These are phyloP conservation scores for Pelmatolapia mariae DNA, from an alignment of 2,113 vertebrate genomes.

Conservation along the genomic window DNA sequence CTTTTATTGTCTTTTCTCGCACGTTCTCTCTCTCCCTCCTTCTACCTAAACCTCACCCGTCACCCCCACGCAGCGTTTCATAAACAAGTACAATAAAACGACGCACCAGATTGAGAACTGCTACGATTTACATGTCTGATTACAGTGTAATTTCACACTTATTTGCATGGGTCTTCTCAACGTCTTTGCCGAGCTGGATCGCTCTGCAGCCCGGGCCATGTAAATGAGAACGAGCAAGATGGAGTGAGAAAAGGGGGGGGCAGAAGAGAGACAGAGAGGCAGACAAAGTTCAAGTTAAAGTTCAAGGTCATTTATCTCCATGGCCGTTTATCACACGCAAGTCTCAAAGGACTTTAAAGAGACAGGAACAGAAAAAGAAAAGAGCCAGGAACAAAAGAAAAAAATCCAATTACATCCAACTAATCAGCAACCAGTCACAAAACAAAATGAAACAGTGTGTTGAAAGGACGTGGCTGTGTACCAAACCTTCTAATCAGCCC, in stretches of 20 bases:
- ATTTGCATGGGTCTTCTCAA: slow-evolving; percentile 64
- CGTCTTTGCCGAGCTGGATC: slow-evolving; percentile 45
- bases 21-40: not conserved
- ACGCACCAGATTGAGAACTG: slow-evolving; percentile 33
- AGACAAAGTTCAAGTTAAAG: slow-evolving; percentile 56
- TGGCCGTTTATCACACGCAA: not conserved
- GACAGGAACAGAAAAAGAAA: not conserved
- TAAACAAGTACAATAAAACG: slow-evolving; percentile 37
- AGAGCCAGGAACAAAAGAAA: not conserved
- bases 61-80: slow-evolving; percentile 23
- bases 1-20: slow-evolving; percentile 6
- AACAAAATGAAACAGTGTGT: slow-evolving; percentile 30
- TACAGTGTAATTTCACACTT: slow-evolving; percentile 67
- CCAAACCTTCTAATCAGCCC: slow-evolving; percentile 38
- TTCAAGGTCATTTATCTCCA: slow-evolving; percentile 51
- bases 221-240: slow-evolving; percentile 35
- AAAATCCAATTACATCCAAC: slow-evolving; percentile 50
- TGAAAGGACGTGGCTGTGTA: slow-evolving; percentile 9
- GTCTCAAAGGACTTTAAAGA: slow-evolving; percentile 22
- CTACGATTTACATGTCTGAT: slow-evolving; percentile 71
- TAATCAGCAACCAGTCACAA: slow-evolving; percentile 51
- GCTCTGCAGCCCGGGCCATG: slow-evolving; percentile 25
- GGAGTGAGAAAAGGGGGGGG: not conserved
- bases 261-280: slow-evolving; percentile 6
- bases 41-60: not conserved